These are phyloP conservation scores for Branchipolynoe longqiensis DNA, from an alignment of 2,888 invertebrate genomes.

Conservation along the genomic window DNA sequence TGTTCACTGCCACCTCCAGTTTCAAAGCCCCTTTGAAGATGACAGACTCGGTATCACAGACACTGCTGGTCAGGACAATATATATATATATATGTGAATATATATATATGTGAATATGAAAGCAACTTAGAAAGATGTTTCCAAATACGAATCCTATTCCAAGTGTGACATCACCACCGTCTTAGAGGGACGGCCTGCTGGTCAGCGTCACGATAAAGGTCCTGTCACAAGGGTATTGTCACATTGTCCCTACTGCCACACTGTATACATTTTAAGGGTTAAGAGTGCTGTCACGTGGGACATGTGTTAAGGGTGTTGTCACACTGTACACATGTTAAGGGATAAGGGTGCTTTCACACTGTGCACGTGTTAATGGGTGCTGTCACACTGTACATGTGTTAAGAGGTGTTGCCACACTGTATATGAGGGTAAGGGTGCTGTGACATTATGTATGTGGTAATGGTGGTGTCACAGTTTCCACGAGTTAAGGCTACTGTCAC, in stretches of 20 bases:
- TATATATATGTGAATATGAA: conserved; percentile 21
- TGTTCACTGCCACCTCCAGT: background rate
- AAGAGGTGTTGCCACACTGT: no score
- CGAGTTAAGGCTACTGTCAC: no score
- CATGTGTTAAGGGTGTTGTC: no score
- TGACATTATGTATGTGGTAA: conserved; percentile 17
- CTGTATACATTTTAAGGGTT: no score
- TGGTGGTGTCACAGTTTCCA: conserved; percentile 1
- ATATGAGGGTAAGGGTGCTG: no score
- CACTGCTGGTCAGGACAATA: conserved; percentile 34
- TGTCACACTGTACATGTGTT: no score
- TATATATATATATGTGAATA: background rate
- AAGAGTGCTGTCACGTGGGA: no score
- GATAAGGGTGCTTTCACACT: no score
- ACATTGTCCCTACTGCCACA: no score
- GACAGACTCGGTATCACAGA: conserved; percentile 38
- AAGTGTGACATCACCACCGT: conserved; percentile 44
- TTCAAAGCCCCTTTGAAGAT: background rate
- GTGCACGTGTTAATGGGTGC: no score
- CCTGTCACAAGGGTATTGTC: no score
- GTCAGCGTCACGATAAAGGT: conserved; percentile 44
- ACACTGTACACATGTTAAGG: no score
- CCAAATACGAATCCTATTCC: conserved; percentile 47
- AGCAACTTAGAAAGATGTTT: conserved; percentile 46
- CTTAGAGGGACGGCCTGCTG: conserved; percentile 38